Evolutionary conservation across 2,113 vertebrate species (phyloP).

Genomic region (Cochlearius cochlearius): DNA sequence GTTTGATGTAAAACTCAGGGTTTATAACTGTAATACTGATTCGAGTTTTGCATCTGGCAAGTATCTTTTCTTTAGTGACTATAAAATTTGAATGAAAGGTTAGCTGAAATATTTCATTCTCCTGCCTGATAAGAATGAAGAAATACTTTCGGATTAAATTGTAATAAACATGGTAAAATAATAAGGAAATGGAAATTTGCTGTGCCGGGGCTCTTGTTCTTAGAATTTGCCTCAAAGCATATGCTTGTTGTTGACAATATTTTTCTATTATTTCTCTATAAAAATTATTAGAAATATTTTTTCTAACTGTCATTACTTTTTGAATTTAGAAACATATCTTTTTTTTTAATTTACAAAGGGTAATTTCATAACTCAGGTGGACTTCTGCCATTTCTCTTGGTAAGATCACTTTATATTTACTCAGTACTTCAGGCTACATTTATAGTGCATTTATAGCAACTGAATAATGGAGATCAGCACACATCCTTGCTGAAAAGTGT

Average conservation of each 20-base stretch:
- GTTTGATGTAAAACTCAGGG: not conserved
- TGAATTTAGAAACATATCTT: not conserved
- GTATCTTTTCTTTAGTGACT: not conserved
- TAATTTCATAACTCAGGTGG: not conserved
- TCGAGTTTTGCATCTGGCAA: not conserved
- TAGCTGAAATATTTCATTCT: not conserved
- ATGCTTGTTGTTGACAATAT: not conserved
- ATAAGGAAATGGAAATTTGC: not conserved
- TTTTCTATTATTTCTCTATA: not conserved
- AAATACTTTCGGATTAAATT: not conserved
- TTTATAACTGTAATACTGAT: not conserved
- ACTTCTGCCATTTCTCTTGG: not conserved
- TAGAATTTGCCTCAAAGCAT: not conserved
- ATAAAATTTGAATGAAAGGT: not conserved
- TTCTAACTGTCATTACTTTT: not conserved
- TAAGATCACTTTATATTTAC: not conserved
- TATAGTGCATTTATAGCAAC: not conserved
- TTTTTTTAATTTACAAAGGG: not conserved
- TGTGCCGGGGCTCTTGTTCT: not conserved
- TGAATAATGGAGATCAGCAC: not conserved
- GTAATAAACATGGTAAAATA: not conserved
- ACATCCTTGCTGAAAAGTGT: not conserved
- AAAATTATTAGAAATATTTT: not conserved
- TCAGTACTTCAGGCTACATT: not conserved
- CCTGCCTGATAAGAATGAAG: not conserved